These are phyloP conservation scores for Drosophila yakuba DNA, from an alignment of 1,140 invertebrate species.

Conservation along the genomic window DNA sequence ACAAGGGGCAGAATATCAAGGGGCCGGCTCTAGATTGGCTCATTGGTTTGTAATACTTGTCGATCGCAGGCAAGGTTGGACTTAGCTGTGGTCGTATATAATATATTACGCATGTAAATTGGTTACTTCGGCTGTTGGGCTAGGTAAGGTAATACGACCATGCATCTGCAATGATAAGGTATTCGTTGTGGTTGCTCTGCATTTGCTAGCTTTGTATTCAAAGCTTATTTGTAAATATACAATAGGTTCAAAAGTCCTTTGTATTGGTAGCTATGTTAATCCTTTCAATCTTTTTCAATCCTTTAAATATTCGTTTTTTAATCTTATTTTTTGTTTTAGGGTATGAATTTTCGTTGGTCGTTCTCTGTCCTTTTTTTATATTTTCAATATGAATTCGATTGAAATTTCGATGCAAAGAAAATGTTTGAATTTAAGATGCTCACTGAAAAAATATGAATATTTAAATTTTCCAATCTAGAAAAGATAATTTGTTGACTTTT, in stretches of 20 bases:
- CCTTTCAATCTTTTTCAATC: background rate
- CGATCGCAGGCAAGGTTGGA: conserved; percentile 28
- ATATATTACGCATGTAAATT: conserved; percentile 43
- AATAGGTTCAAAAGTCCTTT: background rate
- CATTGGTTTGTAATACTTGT: conserved; percentile 14
- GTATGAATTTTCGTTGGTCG: background rate
- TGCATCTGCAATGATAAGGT: conserved; percentile 30
- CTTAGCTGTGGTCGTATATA: conserved; percentile 14
- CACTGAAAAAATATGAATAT: conserved; percentile 19
- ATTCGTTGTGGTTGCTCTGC: conserved; percentile 6
- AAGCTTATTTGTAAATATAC: background rate
- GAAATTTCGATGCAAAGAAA: conserved; percentile 43
- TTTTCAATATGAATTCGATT: conserved; percentile 17
- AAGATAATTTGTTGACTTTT: conserved; percentile 6
- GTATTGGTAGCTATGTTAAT: background rate
- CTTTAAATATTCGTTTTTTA: background rate
- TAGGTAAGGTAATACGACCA: conserved; percentile 39
- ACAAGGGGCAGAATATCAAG: conserved; percentile 31
- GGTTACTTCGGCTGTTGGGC: conserved; percentile 44
- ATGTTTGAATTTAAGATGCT: conserved; percentile 52
- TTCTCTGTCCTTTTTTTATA: conserved; percentile 19
- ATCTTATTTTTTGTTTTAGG: background rate
- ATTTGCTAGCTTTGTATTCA: background rate
- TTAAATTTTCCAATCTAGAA: conserved; percentile 32
- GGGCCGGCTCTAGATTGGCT: conserved; percentile 23